Evolutionary conservation across 2,888 invertebrate genomes (phyloP), one percentile per base, ranked within the genome.

Genomic region (Leptopilina myrica): DNA sequence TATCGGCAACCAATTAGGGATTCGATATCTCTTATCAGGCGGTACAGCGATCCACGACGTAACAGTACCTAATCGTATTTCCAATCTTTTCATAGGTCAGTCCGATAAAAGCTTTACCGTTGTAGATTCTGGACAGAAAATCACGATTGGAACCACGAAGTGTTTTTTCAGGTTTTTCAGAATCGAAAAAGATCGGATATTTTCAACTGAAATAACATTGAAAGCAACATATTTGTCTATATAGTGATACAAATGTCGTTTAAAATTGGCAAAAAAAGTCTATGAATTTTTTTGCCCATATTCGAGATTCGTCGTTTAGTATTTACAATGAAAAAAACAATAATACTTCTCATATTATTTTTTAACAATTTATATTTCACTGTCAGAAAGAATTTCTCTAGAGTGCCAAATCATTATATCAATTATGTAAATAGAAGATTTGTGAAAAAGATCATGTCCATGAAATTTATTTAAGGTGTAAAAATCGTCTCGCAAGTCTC

Each of bases 381-480:
- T 40, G 49, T 26, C 33, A 65, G 2, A 53, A 67, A 78, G 79
- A 81, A 81, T 73, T 56, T 56, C 33, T 73, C 53, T 14, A 73
- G 73, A 73, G 56, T 73, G n/a, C 83, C 84, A 85, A 84, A 84
- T 88, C 87, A 87, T 88, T 86, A 85, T 85, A 84, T 86, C 86
- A 86, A 89, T 89, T 87, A 87, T 86, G 87, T 73, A 87, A 86
- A 89, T 85, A 64, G 53, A 11, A 82, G 83, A 84, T 85, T 86
- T 86, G 81, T 79, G 82, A 86, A 87, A 87, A 85, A 80, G 84
- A 85, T 85, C 85, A 83, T 85, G 86, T 85, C 83, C 84, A 80
- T 75, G 80, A 84, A 87, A 88, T 89, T 88, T 88, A 88, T 88
- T 87, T 87, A 85, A 86, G 83, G 82, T 79, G 80, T 80, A 79